Percentiles rank a stretch among this genome's conserved stretches.
phyloP scores from a whole-genome alignment of 2,888 invertebrate species.

The Zaprionus bogoriensis region DNA sequence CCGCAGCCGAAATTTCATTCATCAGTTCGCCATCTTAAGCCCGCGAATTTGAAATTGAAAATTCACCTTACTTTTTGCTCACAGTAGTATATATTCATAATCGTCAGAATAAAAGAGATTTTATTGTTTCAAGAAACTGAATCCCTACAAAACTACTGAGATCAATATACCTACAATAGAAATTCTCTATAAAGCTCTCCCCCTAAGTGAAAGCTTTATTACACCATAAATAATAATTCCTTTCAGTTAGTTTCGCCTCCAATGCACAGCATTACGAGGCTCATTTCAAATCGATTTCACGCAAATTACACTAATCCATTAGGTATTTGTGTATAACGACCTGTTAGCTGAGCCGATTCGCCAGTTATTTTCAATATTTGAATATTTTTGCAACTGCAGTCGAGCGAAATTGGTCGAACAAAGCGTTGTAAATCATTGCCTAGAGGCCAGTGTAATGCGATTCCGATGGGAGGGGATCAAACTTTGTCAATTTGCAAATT shows the following conservation, averaged over 20 bases:
- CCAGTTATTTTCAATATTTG: not conserved
- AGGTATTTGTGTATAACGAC: not conserved
- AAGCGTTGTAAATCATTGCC: slow-evolving; percentile 15
- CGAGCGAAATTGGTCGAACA: not conserved
- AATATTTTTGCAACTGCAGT: not conserved
- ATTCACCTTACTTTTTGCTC: too few species aligned
- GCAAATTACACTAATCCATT: not conserved
- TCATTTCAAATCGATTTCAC: not conserved
- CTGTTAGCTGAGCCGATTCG: not conserved
- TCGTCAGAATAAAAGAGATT: too few species aligned
- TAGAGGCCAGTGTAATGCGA: slow-evolving; percentile 9
- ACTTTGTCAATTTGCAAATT: slow-evolving; percentile 15
- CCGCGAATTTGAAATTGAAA: too few species aligned
- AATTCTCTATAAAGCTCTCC: too few species aligned
- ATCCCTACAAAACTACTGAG: too few species aligned
- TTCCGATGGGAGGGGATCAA: slow-evolving; percentile 5
- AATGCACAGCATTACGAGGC: too few species aligned
- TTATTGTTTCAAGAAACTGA: too few species aligned
- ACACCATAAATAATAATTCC: not conserved
- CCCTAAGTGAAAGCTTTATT: too few species aligned
- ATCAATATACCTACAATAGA: too few species aligned
- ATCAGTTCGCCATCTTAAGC: too few species aligned
- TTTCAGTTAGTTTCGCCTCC: not conserved
- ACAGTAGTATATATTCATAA: too few species aligned
- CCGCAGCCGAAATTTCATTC: too few species aligned